These are phyloP conservation scores for Plebejus melissa DNA, from an alignment of 2,888 invertebrate genomes.

Conservation along the genomic window DNA sequence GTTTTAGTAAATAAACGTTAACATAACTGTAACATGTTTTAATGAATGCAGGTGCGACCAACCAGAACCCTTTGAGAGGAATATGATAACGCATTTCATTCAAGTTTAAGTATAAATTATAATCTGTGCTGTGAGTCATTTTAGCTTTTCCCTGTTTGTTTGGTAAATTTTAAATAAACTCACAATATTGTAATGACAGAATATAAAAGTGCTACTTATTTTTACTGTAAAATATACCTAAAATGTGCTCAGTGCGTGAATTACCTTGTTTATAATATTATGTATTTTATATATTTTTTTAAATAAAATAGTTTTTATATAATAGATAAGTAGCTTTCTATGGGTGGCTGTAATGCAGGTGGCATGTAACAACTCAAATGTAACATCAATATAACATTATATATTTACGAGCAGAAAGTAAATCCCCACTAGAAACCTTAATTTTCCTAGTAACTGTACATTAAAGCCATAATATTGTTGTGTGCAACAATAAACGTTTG, in stretches of 20 bases:
- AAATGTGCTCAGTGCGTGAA: too few species aligned
- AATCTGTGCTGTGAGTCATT: neutral
- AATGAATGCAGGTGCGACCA: slow-evolving; percentile 20
- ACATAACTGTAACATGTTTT: slow-evolving; percentile 23
- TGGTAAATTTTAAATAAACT: too few species aligned
- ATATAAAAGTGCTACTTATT: neutral
- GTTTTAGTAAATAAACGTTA: slow-evolving; percentile 23
- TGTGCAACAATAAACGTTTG: neutral
- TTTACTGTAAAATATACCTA: neutral
- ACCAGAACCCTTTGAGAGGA: slow-evolving; percentile 7
- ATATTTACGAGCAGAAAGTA: too few species aligned
- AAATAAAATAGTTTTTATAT: too few species aligned
- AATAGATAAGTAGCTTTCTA: neutral
- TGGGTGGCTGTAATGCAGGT: too few species aligned
- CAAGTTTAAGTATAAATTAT: neutral
- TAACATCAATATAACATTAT: too few species aligned
- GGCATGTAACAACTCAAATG: too few species aligned
- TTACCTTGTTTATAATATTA: too few species aligned
- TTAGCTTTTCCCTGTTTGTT: neutral
- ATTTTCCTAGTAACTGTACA: too few species aligned
- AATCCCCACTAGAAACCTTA: too few species aligned
- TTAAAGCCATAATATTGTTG: neutral
- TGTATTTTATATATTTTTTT: too few species aligned
- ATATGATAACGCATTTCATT: slow-evolving; percentile 18
- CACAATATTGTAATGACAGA: neutral